Evolutionary conservation across 2,113 vertebrate species (phyloP).

Genomic region (Origma solitaria): DNA sequence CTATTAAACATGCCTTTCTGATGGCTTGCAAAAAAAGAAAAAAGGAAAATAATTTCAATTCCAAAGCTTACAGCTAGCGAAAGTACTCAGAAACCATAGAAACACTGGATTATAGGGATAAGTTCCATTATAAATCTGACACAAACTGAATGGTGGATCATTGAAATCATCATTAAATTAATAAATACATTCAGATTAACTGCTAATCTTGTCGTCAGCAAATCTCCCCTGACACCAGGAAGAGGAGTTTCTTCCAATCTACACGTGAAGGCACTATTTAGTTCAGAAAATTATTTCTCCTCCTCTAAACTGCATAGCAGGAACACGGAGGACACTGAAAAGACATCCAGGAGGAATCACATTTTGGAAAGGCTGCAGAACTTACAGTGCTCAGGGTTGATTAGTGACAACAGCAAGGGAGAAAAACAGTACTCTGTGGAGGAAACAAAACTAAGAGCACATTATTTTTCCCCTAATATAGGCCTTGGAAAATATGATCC

Average conservation of each 20-base stretch:
- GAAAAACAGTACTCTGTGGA: not conserved
- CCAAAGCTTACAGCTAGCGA: not conserved
- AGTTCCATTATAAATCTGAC: not conserved
- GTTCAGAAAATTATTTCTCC: not conserved
- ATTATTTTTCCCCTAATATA: not conserved
- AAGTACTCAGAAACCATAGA: not conserved
- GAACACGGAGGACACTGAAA: not conserved
- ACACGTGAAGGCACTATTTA: not conserved
- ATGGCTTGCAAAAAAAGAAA: not conserved
- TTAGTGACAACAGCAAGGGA: not conserved
- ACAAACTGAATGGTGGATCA: not conserved
- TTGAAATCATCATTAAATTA: not conserved
- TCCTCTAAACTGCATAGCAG: not conserved
- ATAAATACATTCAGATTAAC: not conserved
- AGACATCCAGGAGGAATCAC: not conserved
- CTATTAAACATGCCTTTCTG: not conserved
- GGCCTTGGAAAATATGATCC: not conserved
- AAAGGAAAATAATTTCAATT: not conserved
- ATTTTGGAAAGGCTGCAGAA: not conserved
- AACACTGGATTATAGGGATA: not conserved
- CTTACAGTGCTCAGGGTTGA: not conserved
- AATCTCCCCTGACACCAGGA: not conserved
- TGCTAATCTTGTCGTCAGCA: not conserved
- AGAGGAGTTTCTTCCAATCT: not conserved
- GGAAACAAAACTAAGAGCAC: not conserved